A percentile compares a stretch with the other conserved stretches of the same genome.
Evolutionary conservation across 2,888 invertebrate genomes (phyloP).

Genomic region (Ecliptopera silaceata): DNA sequence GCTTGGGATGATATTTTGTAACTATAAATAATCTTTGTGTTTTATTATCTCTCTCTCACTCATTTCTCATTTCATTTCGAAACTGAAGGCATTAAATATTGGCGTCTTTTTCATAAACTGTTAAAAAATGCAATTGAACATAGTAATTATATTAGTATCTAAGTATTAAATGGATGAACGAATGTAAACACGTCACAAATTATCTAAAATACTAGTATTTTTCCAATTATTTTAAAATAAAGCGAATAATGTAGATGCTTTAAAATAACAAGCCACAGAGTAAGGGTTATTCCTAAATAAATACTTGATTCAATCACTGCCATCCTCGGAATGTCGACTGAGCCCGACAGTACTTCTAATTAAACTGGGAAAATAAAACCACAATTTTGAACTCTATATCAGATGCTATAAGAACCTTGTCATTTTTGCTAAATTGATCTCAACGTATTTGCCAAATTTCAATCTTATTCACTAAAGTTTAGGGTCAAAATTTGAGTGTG

Average conservation of each 20-base stretch:
- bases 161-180: too few species aligned
- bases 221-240: neutral
- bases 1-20: too few species aligned
- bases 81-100: too few species aligned
- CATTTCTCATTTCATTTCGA: too few species aligned
- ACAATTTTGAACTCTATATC: conserved; percentile 3
- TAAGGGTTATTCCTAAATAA: conserved; percentile 27
- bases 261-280: conserved; percentile 17
- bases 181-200: neutral
- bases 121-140: too few species aligned
- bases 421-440: conserved; percentile 2
- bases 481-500: conserved; percentile 7
- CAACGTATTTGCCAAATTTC: conserved; percentile 1
- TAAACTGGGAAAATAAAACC: conserved; percentile 6
- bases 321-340: conserved; percentile 32
- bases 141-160: too few species aligned
- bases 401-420: neutral
- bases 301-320: conserved; percentile 33
- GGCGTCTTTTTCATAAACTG: too few species aligned
- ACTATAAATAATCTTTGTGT: too few species aligned
- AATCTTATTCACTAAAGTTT: conserved; percentile 3
- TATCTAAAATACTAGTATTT: neutral
- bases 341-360: conserved; percentile 20
- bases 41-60: too few species aligned
- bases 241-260: neutral